phyloP scores from a whole-genome alignment of 2,113 vertebrate genomes.

The Castor canadensis region DNA sequence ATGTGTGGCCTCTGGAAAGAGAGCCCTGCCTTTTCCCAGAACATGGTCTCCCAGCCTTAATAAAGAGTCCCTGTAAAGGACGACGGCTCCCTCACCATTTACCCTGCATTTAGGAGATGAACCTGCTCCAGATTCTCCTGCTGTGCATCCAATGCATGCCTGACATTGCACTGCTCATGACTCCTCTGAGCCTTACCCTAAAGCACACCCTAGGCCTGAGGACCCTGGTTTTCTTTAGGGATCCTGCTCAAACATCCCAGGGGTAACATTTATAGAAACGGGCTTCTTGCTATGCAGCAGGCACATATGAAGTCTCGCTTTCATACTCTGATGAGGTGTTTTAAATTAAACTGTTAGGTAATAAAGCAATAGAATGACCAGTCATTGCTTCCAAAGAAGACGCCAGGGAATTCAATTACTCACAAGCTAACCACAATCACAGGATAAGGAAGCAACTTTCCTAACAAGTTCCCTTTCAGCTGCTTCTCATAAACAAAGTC shows the following conservation, averaged over 20 bases:
- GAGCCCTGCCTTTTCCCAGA: constrained; percentile 10
- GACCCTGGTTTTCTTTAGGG: background rate
- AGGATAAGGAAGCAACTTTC: constrained; percentile 48
- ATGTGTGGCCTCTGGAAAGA: constrained; percentile 49
- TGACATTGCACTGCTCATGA: background rate
- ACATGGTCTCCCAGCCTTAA: background rate
- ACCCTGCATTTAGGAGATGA: background rate
- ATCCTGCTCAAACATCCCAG: background rate
- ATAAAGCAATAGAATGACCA: constrained; percentile 24
- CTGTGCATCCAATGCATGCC: background rate
- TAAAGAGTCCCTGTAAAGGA: background rate
- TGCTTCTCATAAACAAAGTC: constrained; percentile 38
- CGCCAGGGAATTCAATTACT: constrained; percentile 57
- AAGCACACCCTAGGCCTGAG: background rate
- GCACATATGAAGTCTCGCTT: background rate
- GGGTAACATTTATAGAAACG: background rate
- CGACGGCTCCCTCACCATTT: background rate
- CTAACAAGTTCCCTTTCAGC: constrained; percentile 43
- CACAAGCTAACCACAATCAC: constrained; percentile 46
- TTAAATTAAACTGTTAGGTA: background rate
- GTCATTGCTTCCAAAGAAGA: constrained; percentile 50
- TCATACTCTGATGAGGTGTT: background rate
- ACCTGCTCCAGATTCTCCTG: background rate
- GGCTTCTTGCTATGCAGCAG: background rate
- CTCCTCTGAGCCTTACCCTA: background rate